A percentile compares a stretch with the other conserved stretches of the same genome.
Evolutionary conservation across 2,888 invertebrate genomes (phyloP).

Genomic region (Xylophagus ater): DNA sequence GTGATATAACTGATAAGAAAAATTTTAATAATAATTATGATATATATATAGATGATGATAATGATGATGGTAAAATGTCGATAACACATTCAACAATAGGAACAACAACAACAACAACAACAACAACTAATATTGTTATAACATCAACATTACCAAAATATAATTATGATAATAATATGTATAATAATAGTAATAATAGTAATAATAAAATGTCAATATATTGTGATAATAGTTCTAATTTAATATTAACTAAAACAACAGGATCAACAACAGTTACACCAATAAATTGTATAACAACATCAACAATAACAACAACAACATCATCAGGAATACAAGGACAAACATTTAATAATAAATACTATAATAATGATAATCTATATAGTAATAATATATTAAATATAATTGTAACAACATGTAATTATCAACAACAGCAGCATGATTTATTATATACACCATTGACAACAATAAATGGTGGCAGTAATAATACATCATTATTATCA

Average conservation of each 20-base stretch:
- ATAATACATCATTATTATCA: background rate
- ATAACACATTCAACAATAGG: constrained; percentile 9
- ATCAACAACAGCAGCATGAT: constrained; percentile 8
- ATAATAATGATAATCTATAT: no score
- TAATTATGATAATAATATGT: background rate
- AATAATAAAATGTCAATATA: constrained; percentile 15
- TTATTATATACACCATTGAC: constrained; percentile 1
- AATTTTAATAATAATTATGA: constrained; percentile 29
- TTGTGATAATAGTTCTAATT: constrained; percentile 18
- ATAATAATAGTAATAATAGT: constrained; percentile 11
- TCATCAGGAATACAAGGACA: constrained; percentile 1
- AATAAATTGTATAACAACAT: constrained; percentile 4
- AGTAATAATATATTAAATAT: no score
- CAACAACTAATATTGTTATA: constrained; percentile 9
- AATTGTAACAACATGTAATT: constrained; percentile 3
- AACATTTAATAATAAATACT: no score
- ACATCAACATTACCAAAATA: constrained; percentile 9
- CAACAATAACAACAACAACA: constrained; percentile 8
- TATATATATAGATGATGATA: constrained; percentile 29
- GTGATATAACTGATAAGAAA: constrained; percentile 23
- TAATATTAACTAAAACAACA: constrained; percentile 6
- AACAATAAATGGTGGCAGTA: background rate
- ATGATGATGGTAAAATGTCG: constrained; percentile 18
- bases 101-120: constrained; percentile 11
- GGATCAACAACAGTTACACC: constrained; percentile 5